Evolutionary conservation across 2,797 vertebrate species (phyloP).

Genomic region (Sternarchorhynchus goeldii): DNA sequence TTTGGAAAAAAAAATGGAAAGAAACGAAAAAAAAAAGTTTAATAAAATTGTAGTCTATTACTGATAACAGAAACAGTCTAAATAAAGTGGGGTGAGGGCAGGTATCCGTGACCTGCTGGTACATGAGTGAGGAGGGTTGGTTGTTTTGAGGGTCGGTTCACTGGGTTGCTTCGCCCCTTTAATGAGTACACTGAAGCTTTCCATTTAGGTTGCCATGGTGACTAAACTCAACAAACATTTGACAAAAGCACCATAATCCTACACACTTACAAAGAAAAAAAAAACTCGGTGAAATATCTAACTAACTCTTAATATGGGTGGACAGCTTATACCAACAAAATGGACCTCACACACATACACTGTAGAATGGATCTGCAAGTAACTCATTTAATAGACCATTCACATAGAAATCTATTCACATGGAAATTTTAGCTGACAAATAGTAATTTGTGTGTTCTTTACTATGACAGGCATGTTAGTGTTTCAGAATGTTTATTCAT

Average conservation of each 20-base stretch:
- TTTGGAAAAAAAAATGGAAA: not conserved
- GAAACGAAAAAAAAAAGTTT: not conserved
- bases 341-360: not conserved
- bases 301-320: not conserved
- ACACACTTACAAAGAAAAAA: constrained; percentile 10
- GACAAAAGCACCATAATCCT: constrained; percentile 36
- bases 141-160: constrained; percentile 1
- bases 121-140: too few species aligned
- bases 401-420: not conserved
- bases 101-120: not conserved
- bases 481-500: too few species aligned
- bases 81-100: too few species aligned
- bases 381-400: not conserved
- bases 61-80: too few species aligned
- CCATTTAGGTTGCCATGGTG: constrained; percentile 46
- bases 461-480: too few species aligned
- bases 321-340: not conserved
- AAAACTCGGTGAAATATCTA: constrained; percentile 2
- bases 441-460: not conserved
- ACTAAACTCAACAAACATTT: constrained; percentile 42
- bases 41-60: too few species aligned
- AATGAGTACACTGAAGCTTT: constrained; percentile 5
- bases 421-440: not conserved
- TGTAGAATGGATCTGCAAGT: not conserved
- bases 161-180: not conserved